A percentile compares a stretch with the other conserved stretches of the same genome.
Evolutionary conservation across 2,888 invertebrate species (phyloP).

Genomic region (Spisula solida): DNA sequence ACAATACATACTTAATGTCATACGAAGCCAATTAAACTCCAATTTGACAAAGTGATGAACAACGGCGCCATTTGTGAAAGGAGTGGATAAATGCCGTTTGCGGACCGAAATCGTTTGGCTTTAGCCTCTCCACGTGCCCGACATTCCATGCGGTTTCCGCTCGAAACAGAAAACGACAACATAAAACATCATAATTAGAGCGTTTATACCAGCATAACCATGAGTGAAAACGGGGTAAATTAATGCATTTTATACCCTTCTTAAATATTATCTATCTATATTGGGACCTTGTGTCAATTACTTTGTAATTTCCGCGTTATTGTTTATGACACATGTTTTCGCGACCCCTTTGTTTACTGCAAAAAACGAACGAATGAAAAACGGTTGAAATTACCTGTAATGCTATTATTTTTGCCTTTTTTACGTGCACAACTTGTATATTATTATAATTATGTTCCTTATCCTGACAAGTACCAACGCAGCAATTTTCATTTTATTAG

Average conservation of each 20-base stretch:
- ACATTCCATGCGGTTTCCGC: constrained; percentile 30
- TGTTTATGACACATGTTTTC: not conserved
- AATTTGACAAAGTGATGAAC: not conserved
- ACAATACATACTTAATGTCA: not conserved
- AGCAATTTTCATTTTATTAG: too few species aligned
- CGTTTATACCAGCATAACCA: not conserved
- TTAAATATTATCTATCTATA: not conserved
- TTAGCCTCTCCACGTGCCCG: not conserved
- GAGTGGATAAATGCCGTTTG: not conserved
- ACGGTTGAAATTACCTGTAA: too few species aligned
- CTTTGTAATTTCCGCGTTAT: not conserved
- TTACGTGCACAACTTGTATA: too few species aligned
- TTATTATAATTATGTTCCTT: too few species aligned
- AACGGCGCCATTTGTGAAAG: constrained; percentile 15
- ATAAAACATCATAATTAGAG: not conserved
- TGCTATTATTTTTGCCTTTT: too few species aligned
- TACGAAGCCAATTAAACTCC: not conserved
- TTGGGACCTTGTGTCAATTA: not conserved
- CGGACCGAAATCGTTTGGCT: not conserved
- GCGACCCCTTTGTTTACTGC: constrained; percentile 14
- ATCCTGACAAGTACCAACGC: too few species aligned
- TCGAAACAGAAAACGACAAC: not conserved
- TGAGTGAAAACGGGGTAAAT: constrained; percentile 27
- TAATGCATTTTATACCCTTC: not conserved
- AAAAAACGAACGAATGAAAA: not conserved